phyloP scores from a whole-genome alignment of 1,140 invertebrate species.

The Dreissena rostriformis region DNA sequence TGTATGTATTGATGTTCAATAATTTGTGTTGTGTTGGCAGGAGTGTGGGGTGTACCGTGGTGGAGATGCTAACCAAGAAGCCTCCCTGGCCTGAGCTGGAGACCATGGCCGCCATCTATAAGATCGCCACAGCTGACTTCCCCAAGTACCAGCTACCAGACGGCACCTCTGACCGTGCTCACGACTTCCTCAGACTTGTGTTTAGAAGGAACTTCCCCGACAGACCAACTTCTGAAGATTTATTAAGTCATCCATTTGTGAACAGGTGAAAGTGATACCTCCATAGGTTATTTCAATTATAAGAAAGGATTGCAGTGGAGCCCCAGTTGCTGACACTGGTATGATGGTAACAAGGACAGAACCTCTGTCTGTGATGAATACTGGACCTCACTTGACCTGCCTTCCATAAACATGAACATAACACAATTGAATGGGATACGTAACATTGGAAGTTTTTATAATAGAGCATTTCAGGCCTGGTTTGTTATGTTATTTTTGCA shows the following conservation, averaged over 20 bases:
- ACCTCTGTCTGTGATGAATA: too few species aligned
- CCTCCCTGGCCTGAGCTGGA: slow-evolving; percentile 80
- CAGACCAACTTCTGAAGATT: slow-evolving; percentile 75
- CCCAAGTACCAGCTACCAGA: slow-evolving; percentile 77
- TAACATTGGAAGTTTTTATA: too few species aligned
- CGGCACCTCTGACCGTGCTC: slow-evolving; percentile 61
- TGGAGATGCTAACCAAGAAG: slow-evolving; percentile 79
- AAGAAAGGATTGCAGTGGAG: too few species aligned
- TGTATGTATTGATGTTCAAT: too few species aligned
- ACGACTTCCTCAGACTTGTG: slow-evolving; percentile 74
- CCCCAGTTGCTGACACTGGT: too few species aligned
- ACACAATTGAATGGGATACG: too few species aligned
- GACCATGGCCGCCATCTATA: slow-evolving; percentile 80
- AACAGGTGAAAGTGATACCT: slow-evolving; percentile 42
- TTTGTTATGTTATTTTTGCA: too few species aligned
- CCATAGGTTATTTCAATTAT: too few species aligned
- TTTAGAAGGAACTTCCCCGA: slow-evolving; percentile 72
- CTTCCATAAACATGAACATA: too few species aligned
- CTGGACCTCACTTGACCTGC: too few species aligned
- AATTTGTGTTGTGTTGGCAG: slow-evolving; percentile 57
- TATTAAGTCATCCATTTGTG: slow-evolving; percentile 75
- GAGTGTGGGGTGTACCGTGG: slow-evolving; percentile 80
- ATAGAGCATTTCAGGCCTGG: too few species aligned
- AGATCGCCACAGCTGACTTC: slow-evolving; percentile 78
- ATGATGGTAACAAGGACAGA: too few species aligned